Conservation (phyloP, 2,113 vertebrate species). For the Bujurquina vittata region DNA sequence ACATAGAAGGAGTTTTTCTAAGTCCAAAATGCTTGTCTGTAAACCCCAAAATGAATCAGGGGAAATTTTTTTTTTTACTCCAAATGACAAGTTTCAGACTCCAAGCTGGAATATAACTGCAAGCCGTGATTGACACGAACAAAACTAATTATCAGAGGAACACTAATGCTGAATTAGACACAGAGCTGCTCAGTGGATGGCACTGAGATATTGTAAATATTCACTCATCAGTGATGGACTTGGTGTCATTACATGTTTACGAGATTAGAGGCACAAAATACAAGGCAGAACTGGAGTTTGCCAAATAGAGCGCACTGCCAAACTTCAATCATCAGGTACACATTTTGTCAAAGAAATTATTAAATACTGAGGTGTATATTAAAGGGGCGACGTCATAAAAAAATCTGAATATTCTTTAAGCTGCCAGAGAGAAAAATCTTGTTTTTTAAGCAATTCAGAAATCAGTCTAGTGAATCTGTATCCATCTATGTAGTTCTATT, state of each 20-base stretch:
- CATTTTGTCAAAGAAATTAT: neutral
- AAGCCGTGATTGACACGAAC: neutral
- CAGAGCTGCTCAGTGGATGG: neutral
- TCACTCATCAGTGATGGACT: conserved; percentile 18
- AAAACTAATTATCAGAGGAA: conserved; percentile 20
- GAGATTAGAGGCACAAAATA: neutral
- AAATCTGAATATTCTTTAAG: neutral
- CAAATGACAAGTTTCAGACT: conserved; percentile 25
- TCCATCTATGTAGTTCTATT: neutral
- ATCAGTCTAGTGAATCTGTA: neutral
- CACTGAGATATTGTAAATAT: conserved; percentile 24
- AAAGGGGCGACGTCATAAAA: neutral
- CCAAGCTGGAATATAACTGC: neutral
- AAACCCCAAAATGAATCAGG: conserved; percentile 30
- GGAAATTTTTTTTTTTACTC: conserved; percentile 1
- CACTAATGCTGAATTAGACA: conserved; percentile 9
- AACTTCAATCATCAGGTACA: conserved; percentile 34
- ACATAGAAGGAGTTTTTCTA: conserved; percentile 28
- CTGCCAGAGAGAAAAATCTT: neutral
- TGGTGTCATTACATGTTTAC: conserved; percentile 19
- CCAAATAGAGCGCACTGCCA: neutral
- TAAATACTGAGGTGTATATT: neutral
- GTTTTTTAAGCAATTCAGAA: neutral
- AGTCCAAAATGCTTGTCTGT: conserved; percentile 22
- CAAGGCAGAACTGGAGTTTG: neutral